These are phyloP conservation scores for Catalaphyllia jardinei DNA, from an alignment of 64 coral and sea anemone species.

Conservation along the genomic window DNA sequence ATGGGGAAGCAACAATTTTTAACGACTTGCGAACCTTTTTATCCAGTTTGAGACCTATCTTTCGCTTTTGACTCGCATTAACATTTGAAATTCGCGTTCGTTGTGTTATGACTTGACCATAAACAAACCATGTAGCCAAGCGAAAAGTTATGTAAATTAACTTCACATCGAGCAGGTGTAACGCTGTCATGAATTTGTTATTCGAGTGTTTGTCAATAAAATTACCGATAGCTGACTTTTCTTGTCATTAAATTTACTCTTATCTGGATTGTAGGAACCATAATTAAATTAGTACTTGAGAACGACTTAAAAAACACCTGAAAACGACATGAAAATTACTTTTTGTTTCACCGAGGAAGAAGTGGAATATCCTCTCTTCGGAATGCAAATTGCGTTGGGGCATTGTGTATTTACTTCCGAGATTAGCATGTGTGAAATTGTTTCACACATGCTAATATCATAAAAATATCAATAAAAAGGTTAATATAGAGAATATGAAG, in stretches of 20 bases:
- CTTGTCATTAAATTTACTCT: background rate
- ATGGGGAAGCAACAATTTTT: background rate
- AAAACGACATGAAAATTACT: background rate
- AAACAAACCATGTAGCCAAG: constrained; percentile 49
- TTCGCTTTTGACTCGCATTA: background rate
- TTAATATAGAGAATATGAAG: background rate
- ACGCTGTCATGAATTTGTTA: background rate
- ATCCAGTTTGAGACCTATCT: background rate
- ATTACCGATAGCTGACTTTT: background rate
- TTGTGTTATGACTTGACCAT: constrained; percentile 12
- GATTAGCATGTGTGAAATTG: background rate
- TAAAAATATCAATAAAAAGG: too few species aligned
- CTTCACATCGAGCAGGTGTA: constrained; percentile 3
- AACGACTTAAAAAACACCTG: background rate
- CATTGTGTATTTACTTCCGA: background rate
- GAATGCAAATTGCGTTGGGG: background rate
- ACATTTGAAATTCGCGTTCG: background rate
- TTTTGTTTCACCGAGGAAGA: background rate
- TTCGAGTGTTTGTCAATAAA: background rate
- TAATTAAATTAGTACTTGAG: background rate
- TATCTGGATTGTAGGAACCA: background rate
- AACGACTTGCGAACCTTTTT: too few species aligned
- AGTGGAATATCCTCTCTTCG: background rate
- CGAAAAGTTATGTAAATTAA: constrained; percentile 40
- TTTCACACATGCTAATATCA: too few species aligned